Evolutionary conservation across 2,888 invertebrate species (phyloP).

Genomic region (Ariolimax columbianus): DNA sequence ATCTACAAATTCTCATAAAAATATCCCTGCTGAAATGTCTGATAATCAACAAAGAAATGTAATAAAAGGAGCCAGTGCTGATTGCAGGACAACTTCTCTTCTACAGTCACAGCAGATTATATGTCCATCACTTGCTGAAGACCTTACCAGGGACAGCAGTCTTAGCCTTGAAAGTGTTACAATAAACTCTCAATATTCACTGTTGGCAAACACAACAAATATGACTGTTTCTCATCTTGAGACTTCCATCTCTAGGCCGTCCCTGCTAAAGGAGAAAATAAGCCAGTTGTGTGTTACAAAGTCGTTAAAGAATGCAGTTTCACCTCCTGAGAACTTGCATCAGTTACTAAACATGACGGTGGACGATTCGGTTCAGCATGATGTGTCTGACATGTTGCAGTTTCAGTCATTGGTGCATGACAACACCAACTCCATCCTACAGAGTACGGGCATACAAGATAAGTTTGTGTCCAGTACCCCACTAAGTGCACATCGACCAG

Average conservation of each 20-base stretch:
- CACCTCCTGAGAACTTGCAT: not conserved
- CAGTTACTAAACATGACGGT: slow-evolving; percentile 11
- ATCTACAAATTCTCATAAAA: not conserved
- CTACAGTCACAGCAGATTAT: not conserved
- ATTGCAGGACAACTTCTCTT: not conserved
- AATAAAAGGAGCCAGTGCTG: not conserved
- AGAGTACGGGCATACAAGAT: not conserved
- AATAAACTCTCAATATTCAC: not conserved
- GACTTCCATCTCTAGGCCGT: not conserved
- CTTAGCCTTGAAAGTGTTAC: slow-evolving; percentile 16
- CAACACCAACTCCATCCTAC: not conserved
- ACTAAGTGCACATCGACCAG: not conserved
- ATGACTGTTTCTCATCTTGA: not conserved
- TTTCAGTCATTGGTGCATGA: slow-evolving; percentile 32
- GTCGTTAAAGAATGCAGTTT: not conserved
- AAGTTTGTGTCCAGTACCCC: slow-evolving; percentile 38
- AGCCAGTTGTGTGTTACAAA: not conserved
- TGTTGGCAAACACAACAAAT: not conserved
- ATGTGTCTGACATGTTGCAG: not conserved
- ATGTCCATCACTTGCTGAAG: not conserved
- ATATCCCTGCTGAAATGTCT: not conserved
- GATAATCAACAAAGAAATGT: not conserved
- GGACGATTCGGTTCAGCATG: not conserved
- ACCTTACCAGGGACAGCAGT: not conserved
- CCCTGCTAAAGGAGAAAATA: not conserved